Base-by-base conservation (phyloP, 2,113 vertebrate species). In the Lutjanus erythropterus region DNA sequence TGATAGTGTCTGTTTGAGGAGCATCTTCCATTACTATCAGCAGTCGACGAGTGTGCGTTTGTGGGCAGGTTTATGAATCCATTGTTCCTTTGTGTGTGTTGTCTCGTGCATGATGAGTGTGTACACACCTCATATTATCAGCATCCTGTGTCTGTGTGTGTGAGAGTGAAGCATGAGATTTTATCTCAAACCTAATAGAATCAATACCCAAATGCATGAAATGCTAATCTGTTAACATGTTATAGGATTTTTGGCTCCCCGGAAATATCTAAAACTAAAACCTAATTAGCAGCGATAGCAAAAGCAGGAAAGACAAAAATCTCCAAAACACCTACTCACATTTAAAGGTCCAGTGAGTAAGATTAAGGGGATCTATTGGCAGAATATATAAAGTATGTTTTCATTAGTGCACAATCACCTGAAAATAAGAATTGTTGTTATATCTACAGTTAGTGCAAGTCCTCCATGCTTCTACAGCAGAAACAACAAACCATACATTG, bases 1-100 rank as follows among this genome's bases (percentile, higher is more conserved):
- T 59, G 71, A 74, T 78, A 42, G 65, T 89, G 69, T 86, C 71
- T 87, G 80, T 75, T 78, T 87, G 81, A 86, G 80, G 68, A 74
- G 65, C 62, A 78, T 71, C 53, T 75, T 85, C 73, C 33, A 76
- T 86, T 82, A 73, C 70, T 35, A 79, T 84, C 61, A 62, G 47
- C 53, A 53, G 70, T 33, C 44, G 12, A 39, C 31, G 44, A 52
- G 72, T 68, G 50, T 60, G 53, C 74, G 71, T 73, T n/a, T 47
- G 61, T 62, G 74, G 58, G 42, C 29, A 41, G 31, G 70, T 71
- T 78, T 66, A 67, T 58, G 29, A 69, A 81, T 72, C 44, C 9
- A 37, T 44, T 46, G 61, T 64, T 50, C 16, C 21, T 69, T 60
- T 62, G 16, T 67, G 50, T 64, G 61, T 69, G 35, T 49, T 41